A percentile compares a stretch with the other conserved stretches of the same genome.
Conservation (phyloP, 1,140 invertebrate species). For the Papilio helenus region DNA sequence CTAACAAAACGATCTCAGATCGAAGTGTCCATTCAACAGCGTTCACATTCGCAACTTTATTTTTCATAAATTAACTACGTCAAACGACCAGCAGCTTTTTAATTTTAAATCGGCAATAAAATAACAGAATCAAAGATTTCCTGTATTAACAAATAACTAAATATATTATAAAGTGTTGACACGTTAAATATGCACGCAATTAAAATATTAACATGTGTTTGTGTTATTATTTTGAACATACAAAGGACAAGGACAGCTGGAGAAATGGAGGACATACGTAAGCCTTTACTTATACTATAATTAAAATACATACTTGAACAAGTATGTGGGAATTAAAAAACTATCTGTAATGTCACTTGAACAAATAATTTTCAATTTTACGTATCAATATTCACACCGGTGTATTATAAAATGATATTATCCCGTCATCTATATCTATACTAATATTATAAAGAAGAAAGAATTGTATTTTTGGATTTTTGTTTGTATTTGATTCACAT, state of each 20-base stretch:
- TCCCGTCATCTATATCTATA: too few relatives aligned
- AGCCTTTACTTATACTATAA: slow-evolving; percentile 40
- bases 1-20: slow-evolving; percentile 35
- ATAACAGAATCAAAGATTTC: too few relatives aligned
- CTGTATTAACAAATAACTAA: neutral
- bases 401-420: neutral
- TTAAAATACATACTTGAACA: neutral
- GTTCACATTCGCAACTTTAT: slow-evolving; percentile 16
- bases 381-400: neutral
- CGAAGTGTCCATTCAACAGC: neutral
- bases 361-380: neutral
- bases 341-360: too few relatives aligned
- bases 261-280: slow-evolving; percentile 61
- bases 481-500: too few relatives aligned
- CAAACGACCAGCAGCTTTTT: neutral
- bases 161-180: neutral
- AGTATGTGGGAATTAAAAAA: too few relatives aligned
- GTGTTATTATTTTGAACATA: slow-evolving; percentile 58
- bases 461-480: too few relatives aligned
- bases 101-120: too few relatives aligned
- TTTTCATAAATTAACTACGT: neutral
- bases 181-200: slow-evolving; percentile 47
- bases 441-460: too few relatives aligned
- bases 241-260: slow-evolving; percentile 51
- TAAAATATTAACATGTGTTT: slow-evolving; percentile 47